Evolutionary conservation across 2,888 invertebrate genomes (phyloP).

Genomic region (Idaea straminata): DNA sequence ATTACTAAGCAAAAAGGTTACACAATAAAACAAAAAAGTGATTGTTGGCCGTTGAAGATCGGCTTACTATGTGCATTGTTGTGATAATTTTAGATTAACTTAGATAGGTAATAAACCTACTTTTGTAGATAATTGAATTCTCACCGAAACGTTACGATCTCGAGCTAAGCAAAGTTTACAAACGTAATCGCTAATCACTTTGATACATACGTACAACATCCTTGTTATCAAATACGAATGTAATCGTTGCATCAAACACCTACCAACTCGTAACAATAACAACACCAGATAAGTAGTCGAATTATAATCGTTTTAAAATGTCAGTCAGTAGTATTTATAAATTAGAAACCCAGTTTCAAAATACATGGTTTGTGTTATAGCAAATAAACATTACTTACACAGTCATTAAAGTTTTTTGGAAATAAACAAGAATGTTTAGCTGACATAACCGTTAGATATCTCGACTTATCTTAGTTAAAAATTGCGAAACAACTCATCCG

Average conservation of each 20-base stretch:
- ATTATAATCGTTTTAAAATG: background rate
- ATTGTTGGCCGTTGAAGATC: background rate
- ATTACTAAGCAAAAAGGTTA: background rate
- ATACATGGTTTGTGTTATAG: background rate
- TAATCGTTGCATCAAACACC: background rate
- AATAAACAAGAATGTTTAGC: background rate
- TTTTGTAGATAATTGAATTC: background rate
- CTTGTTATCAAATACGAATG: background rate
- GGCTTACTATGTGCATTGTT: background rate
- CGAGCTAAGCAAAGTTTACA: background rate
- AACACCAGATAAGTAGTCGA: background rate
- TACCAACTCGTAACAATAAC: background rate
- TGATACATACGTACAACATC: background rate
- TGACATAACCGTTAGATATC: background rate
- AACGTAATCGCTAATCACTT: background rate
- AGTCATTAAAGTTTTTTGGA: background rate
- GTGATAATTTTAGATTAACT: background rate
- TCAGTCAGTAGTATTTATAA: background rate
- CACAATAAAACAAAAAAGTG: background rate
- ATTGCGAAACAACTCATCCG: constrained; percentile 16
- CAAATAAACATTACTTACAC: background rate
- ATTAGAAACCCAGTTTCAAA: background rate
- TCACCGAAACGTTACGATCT: background rate
- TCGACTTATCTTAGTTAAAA: constrained; percentile 7
- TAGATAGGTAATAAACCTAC: background rate